Conservation (phyloP, 2,797 vertebrate genomes). For the Threskiornis aethiopicus region DNA sequence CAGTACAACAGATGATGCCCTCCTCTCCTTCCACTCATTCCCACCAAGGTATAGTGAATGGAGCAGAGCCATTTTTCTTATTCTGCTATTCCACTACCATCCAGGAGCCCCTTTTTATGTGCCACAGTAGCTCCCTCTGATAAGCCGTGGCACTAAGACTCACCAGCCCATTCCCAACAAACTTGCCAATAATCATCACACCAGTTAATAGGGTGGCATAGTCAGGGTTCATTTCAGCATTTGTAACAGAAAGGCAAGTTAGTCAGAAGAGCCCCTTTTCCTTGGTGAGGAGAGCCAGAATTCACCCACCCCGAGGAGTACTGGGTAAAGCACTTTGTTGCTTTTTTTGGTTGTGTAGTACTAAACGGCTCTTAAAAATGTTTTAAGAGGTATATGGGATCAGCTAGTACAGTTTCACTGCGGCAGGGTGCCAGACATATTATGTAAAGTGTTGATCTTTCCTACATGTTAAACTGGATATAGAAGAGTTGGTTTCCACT, state of each 20-base stretch:
- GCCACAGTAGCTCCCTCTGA: background rate
- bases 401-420: background rate
- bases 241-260: background rate
- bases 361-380: background rate
- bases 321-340: background rate
- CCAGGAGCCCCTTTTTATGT: background rate
- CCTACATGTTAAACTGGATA: constrained; percentile 26
- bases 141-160: background rate
- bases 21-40: background rate
- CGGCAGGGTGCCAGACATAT: constrained; percentile 14
- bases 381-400: background rate
- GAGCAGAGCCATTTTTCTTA: background rate
- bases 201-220: background rate
- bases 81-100: background rate
- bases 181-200: background rate
- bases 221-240: background rate
- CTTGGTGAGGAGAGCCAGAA: background rate
- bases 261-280: background rate
- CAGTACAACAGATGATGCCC: background rate
- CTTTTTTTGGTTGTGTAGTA: background rate
- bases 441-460: constrained; percentile 50
- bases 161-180: background rate
- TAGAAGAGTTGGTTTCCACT: background rate
- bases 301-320: background rate
- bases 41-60: background rate